Conservation (phyloP, 1,140 invertebrate genomes). For the Heliothis subflexa region DNA sequence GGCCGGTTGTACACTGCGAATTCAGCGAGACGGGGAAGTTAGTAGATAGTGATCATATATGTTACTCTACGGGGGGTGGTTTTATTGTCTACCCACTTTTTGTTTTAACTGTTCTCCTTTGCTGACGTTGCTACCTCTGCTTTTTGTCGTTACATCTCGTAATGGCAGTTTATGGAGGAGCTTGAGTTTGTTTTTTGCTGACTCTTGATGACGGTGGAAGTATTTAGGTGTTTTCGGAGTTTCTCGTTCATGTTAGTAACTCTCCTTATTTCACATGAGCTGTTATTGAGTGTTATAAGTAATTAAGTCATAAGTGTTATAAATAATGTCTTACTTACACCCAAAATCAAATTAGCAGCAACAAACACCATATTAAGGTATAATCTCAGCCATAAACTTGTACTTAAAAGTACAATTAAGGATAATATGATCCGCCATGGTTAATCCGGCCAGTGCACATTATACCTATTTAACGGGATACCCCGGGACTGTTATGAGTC, state of each 20-base stretch:
- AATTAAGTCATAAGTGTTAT: constrained; percentile 9
- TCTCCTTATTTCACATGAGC: background rate
- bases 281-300: background rate
- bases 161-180: constrained; percentile 3
- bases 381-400: constrained; percentile 76
- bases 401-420: constrained; percentile 77
- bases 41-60: constrained; percentile 44
- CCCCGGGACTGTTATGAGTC: constrained; percentile 76
- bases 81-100: constrained; percentile 43
- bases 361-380: constrained; percentile 48
- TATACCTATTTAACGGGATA: constrained; percentile 82
- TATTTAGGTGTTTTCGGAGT: background rate
- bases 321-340: background rate
- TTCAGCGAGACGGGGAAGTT: constrained; percentile 47
- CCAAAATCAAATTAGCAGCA: constrained; percentile 45
- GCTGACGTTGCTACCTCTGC: constrained; percentile 29
- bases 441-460: constrained; percentile 72
- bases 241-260: background rate
- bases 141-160: constrained; percentile 25
- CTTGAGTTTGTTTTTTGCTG: constrained; percentile 27
- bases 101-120: constrained; percentile 35
- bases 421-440: constrained; percentile 74
- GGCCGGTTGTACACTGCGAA: constrained; percentile 54
- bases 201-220: background rate
- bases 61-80: constrained; percentile 26